Base-by-base conservation (phyloP, 2,888 invertebrate genomes). In the Stenichneumon culpator region DNA sequence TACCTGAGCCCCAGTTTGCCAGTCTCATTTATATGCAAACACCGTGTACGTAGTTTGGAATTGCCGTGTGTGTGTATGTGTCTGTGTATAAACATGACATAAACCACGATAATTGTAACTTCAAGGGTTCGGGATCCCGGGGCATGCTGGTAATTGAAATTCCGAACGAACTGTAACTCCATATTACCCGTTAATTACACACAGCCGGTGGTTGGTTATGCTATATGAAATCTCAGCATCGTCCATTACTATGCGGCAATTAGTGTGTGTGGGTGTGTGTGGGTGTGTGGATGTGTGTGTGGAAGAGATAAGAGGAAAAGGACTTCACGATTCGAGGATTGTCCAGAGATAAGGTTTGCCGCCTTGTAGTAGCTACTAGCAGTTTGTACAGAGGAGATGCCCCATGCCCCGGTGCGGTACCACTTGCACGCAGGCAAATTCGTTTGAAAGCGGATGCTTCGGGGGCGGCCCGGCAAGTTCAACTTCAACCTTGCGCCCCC, bases 111-210 rank as follows among this genome's bases (percentile, higher is more conserved):
- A 72, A 79, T 72, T 70, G 70, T 67, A 82, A 36, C 77, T 77
- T 54, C 44, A 70, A 77, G 70, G 75, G 69, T 82, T 77, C 39
- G 63, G 50, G n/a, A 14, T 57, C 70, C 54, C 52, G 28, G 22
- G 22, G 63, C 36, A n/a, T 65, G 44, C 73, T 68, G 72, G 72
- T 70, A 78, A 83, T 79, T 83, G 82, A 83, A 83, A 79, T 83
- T 79, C 74, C 68, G 68, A 79, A 83, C 74, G 73, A 75, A 74
- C 69, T 79, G 22, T 67, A 39, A 63, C 63, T 79, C 52, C 63
- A 70, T 83, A 83, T 74, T 69, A 70, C 70, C 63, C 83, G 69
- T 79, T 83, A 79, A 83, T 83, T 83, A 65, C 70, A 74, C 44
- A 68, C 68, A 44, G 69, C 44, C 36, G 28, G 74, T 63, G 44